Conservation (phyloP, 2,797 vertebrate genomes). For the Mycteria americana region DNA sequence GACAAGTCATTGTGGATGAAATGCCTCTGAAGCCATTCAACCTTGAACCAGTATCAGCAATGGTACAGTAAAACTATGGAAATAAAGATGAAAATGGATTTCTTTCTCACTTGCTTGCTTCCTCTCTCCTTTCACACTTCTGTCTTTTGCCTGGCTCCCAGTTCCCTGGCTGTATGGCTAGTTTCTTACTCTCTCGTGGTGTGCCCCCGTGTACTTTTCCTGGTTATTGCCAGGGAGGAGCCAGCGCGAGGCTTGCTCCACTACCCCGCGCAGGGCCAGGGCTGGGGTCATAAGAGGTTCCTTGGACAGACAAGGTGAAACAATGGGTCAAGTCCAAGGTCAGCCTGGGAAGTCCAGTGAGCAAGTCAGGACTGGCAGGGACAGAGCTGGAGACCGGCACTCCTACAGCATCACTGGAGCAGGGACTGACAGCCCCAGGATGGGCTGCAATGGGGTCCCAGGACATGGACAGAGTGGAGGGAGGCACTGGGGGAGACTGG, state of each 20-base stretch:
- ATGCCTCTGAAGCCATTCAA: background rate
- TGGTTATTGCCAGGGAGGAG: background rate
- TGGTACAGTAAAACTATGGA: background rate
- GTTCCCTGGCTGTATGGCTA: background rate
- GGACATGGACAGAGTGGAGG: background rate
- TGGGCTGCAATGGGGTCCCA: background rate
- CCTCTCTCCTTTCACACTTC: background rate
- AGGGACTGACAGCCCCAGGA: background rate
- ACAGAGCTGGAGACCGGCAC: background rate
- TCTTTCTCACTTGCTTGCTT: background rate
- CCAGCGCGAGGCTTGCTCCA: accelerated
- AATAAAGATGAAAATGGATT: background rate
- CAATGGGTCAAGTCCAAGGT: background rate
- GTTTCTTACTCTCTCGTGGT: background rate
- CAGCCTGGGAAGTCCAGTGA: background rate
- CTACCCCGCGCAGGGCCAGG: accelerated
- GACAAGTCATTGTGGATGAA: background rate
- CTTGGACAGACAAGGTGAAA: background rate
- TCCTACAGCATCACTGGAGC: accelerated
- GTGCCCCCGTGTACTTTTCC: background rate
- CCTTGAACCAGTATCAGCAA: background rate
- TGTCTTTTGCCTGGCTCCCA: background rate
- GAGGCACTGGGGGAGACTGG: background rate
- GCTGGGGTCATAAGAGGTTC: background rate
- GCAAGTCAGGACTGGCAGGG: background rate